Evolutionary conservation across 2,888 invertebrate genomes (phyloP), one percentile per base, ranked within the genome.

Genomic region (Lasiommata megera): DNA sequence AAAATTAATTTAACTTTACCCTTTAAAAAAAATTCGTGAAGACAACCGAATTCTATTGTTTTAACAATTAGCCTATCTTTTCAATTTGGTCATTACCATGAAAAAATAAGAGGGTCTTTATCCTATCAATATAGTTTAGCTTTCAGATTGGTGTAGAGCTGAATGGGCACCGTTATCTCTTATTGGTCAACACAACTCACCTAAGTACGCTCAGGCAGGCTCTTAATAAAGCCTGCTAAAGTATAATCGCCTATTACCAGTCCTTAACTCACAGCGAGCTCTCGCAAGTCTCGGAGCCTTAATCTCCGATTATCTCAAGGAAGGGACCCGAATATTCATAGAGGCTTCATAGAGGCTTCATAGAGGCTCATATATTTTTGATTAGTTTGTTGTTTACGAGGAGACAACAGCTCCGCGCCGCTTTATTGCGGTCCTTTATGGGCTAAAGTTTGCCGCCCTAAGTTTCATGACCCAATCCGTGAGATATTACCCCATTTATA

Each of bases 401-500:
- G 44, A 23, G 37, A 29, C 44, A 47, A 37, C 53, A 34, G 47
- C 41, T 11, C 14, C 28, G 23, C 41, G 38, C 31, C 40, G 29
- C 51, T 60, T 60, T 60, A 60, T 56, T 47, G 47, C 59, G 52
- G 47, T 52, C 53, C 51, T 55, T 56, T 56, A 56, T 53, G 52
- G 50, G 28, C 41, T 9, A n/a, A 59, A 56, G 47, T 47, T 54
- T 48, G 17, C 43, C 37, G 46, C 46, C 36, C 51, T 37, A 47
- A 28, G 52, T 36, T 53, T 46, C 36, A 47, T 31, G 53, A 37
- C 17, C 18, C 36, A 17, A 50, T 47, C 31, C 31, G 36, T 14
- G n/a, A 51, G 36, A 54, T 53, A 51, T 54, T 23, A 37, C 16
- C 14, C 31, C 43, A 9, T 41, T 62, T 60, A 66, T 64, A 60